These are phyloP conservation scores for Tragelaphus scriptus DNA, from an alignment of 2,113 vertebrate genomes.

Conservation along the genomic window DNA sequence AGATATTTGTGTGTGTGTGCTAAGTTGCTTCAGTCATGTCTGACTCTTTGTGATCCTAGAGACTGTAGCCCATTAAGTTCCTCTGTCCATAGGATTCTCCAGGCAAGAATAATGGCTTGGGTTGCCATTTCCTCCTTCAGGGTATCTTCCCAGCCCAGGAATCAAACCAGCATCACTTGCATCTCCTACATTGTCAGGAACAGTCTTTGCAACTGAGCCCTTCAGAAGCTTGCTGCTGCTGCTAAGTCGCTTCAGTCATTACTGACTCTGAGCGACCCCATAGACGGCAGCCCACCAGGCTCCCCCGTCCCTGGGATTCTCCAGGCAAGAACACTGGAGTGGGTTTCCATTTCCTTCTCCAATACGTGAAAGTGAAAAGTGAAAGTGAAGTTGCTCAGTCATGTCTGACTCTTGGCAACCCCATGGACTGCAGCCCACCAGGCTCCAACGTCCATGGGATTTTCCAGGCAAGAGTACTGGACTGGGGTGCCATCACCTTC, in stretches of 20 bases:
- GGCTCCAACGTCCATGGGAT: background rate
- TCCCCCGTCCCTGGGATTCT: background rate
- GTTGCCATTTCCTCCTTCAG: background rate
- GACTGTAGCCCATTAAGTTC: background rate
- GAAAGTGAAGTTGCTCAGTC: background rate
- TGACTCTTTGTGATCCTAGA: background rate
- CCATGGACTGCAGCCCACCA: background rate
- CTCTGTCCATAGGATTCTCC: background rate
- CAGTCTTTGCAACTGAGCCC: background rate
- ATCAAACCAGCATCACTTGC: background rate
- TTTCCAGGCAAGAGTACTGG: background rate
- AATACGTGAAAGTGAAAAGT: background rate
- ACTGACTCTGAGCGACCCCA: accelerated
- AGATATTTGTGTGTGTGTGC: background rate
- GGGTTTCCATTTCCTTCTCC: background rate
- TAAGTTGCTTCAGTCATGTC: background rate
- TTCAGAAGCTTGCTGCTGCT: background rate
- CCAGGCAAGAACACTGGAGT: background rate
- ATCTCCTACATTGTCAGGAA: background rate
- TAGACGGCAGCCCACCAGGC: background rate
- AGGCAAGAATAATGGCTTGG: background rate
- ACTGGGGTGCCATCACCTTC: background rate
- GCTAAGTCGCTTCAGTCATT: background rate
- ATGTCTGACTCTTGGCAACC: accelerated
- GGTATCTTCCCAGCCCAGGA: background rate